Conservation (phyloP, 2,113 vertebrate species). For the Thermophis baileyi region DNA sequence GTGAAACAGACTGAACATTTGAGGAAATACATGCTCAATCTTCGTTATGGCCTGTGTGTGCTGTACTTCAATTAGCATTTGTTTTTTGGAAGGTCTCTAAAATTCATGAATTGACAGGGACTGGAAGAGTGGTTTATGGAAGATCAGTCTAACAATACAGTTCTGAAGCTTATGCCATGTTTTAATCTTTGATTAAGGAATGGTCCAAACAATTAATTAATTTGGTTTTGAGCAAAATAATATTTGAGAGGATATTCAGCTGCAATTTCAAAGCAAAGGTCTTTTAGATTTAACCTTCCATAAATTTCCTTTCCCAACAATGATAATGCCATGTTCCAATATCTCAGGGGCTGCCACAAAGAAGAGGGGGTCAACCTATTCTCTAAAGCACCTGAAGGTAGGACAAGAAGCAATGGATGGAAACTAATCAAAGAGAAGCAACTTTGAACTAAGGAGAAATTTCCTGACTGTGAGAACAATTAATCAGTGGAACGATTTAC, state of each 20-base stretch:
- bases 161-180: slow-evolving; percentile 49
- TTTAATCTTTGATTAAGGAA: slow-evolving; percentile 44
- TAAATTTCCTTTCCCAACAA: slow-evolving; percentile 44
- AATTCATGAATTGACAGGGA: neutral
- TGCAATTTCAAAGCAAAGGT: slow-evolving; percentile 34
- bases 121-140: slow-evolving; percentile 29
- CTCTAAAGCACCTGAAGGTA: neutral
- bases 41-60: neutral
- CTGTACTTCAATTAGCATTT: slow-evolving; percentile 17
- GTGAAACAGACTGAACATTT: neutral
- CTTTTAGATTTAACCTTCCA: slow-evolving; percentile 51
- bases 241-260: slow-evolving; percentile 29
- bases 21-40: neutral
- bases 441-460: too few species aligned
- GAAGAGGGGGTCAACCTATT: neutral
- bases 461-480: neutral
- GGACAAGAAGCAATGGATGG: neutral
- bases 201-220: slow-evolving; percentile 53
- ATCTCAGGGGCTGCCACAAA: neutral
- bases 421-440: neutral
- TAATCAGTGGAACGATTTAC: neutral
- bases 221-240: slow-evolving; percentile 39
- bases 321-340: slow-evolving; percentile 5
- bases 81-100: neutral
- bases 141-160: slow-evolving; percentile 43